Percentiles rank a stretch among this genome's conserved stretches.
phyloP scores from a whole-genome alignment of 2,888 invertebrate species.

The Litoditis marina region DNA sequence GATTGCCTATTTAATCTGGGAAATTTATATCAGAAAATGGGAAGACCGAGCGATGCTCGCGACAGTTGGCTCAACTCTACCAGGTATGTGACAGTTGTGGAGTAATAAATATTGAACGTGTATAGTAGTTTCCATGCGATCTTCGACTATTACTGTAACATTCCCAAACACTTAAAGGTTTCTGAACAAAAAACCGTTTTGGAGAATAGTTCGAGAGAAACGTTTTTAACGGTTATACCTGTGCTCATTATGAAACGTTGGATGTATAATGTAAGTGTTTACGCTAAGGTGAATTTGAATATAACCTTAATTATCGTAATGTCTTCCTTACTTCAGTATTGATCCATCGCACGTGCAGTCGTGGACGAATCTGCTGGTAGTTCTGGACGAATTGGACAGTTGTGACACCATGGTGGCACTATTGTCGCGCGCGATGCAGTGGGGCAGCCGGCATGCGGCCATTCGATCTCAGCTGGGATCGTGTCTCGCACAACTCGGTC shows the following conservation, averaged over 20 bases:
- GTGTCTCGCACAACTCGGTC: constrained; percentile 78
- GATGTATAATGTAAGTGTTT: background rate
- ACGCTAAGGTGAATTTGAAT: background rate
- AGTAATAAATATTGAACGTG: no score
- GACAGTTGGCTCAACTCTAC: constrained; percentile 81
- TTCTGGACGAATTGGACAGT: constrained; percentile 68
- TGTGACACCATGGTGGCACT: constrained; percentile 73
- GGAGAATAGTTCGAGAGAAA: background rate
- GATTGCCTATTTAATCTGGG: constrained; percentile 93
- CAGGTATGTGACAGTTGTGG: constrained; percentile 63
- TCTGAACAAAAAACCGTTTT: no score
- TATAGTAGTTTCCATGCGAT: no score
- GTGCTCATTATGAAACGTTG: background rate
- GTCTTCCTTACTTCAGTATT: constrained; percentile 22
- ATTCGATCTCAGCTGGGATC: constrained; percentile 85
- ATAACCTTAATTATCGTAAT: background rate
- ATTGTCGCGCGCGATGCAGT: constrained; percentile 72
- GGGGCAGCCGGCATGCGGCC: constrained; percentile 75
- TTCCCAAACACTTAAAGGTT: no score
- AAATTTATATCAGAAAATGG: constrained; percentile 81
- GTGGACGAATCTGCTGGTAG: constrained; percentile 86
- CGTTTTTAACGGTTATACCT: background rate
- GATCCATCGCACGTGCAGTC: constrained; percentile 77
- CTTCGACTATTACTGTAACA: no score
- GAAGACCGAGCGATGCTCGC: constrained; percentile 74